These are phyloP conservation scores for Hemiprocne comata DNA, from an alignment of 2,113 vertebrate species.

Conservation along the genomic window DNA sequence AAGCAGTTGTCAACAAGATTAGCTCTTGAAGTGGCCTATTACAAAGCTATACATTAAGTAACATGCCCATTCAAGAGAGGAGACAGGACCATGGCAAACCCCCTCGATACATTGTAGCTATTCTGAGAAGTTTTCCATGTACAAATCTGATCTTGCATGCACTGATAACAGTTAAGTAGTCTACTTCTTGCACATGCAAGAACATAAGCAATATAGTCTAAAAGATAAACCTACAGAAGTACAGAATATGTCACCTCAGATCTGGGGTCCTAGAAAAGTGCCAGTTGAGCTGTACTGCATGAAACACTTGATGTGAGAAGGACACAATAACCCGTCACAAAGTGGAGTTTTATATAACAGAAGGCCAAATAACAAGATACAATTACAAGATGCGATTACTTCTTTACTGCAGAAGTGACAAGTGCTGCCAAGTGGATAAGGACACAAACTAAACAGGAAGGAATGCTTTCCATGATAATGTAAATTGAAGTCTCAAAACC, in stretches of 20 bases:
- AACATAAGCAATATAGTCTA: not conserved
- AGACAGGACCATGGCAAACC: not conserved
- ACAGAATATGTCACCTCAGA: not conserved
- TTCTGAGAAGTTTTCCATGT: not conserved
- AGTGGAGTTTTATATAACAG: not conserved
- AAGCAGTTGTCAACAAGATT: not conserved
- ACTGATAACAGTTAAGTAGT: not conserved
- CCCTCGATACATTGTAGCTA: fast-evolving
- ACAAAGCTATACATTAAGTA: not conserved
- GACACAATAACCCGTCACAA: not conserved
- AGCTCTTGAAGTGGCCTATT: not conserved
- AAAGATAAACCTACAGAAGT: not conserved
- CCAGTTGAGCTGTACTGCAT: not conserved
- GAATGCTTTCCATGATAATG: not conserved
- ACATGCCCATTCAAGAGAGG: not conserved
- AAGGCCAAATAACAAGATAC: not conserved
- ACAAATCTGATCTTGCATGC: not conserved
- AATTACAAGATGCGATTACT: not conserved
- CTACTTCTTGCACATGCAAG: not conserved
- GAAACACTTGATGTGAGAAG: not conserved
- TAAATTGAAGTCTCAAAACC: not conserved
- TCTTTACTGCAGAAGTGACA: not conserved
- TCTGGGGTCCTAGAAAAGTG: not conserved
- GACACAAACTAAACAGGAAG: not conserved
- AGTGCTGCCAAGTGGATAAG: not conserved